phyloP scores from a whole-genome alignment of 2,113 vertebrate genomes.

The Cyanoramphus novaezelandiae region DNA sequence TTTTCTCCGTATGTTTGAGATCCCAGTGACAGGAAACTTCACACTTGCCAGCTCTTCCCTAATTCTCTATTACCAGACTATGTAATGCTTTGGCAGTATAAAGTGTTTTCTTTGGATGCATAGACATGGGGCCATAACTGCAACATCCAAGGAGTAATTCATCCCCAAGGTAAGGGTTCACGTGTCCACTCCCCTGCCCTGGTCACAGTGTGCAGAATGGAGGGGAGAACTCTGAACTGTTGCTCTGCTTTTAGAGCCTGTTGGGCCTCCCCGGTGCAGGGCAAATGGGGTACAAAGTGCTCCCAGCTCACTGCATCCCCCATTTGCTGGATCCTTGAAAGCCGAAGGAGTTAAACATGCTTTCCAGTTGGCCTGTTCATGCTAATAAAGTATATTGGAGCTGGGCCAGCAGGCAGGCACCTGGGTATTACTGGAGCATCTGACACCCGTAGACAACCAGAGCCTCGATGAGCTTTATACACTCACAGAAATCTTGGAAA shows the following conservation, averaged over 20 bases:
- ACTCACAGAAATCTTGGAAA: constrained; percentile 31
- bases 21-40: background rate
- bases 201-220: rapidly evolving
- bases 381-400: constrained; percentile 53
- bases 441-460: constrained; percentile 31
- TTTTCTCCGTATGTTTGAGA: background rate
- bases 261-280: background rate
- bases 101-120: background rate
- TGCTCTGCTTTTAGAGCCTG: background rate
- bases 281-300: background rate
- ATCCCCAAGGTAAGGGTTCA: background rate
- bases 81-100: background rate
- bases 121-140: background rate
- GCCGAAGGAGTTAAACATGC: constrained; percentile 31
- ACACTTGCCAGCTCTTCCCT: background rate
- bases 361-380: background rate
- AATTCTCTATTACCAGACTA: rapidly evolving
- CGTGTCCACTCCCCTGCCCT: background rate
- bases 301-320: background rate
- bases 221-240: background rate
- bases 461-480: constrained; percentile 46
- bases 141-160: background rate
- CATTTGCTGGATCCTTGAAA: background rate
- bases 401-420: constrained; percentile 42
- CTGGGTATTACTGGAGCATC: constrained; percentile 36